A percentile compares a stretch with the other conserved stretches of the same genome.
phyloP scores from a whole-genome alignment of 2,888 invertebrate species.

The Chrysina gloriosa region DNA sequence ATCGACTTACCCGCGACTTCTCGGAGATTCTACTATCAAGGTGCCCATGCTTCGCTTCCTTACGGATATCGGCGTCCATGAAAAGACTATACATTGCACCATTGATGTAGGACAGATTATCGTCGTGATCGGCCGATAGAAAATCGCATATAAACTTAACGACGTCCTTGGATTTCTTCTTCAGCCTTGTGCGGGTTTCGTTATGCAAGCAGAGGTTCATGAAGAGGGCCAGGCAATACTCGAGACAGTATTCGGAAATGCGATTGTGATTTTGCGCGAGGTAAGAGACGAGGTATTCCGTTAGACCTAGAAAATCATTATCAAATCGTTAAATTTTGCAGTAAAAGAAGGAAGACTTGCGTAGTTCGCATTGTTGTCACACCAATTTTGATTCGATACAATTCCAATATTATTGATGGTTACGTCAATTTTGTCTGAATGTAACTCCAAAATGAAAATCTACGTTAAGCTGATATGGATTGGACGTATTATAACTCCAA shows the following conservation, averaged over 20 bases:
- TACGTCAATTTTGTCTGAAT: too few relatives aligned
- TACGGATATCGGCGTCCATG: conserved; percentile 65
- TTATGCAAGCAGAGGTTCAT: conserved; percentile 76
- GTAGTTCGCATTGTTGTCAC: too few relatives aligned
- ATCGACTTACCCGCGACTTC: conserved; percentile 44
- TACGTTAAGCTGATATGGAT: too few relatives aligned
- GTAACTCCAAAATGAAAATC: too few relatives aligned
- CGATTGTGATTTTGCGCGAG: conserved; percentile 64
- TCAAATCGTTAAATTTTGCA: too few relatives aligned
- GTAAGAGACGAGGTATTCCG: conserved; percentile 71
- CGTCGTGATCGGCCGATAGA: conserved; percentile 53
- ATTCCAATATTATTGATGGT: too few relatives aligned
- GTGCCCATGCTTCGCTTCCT: conserved; percentile 59
- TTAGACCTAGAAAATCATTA: conserved; percentile 49
- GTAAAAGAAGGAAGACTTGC: not conserved
- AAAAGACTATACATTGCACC: conserved; percentile 65
- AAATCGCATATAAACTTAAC: conserved; percentile 55
- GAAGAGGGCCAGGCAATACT: conserved; percentile 74
- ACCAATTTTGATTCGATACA: too few relatives aligned
- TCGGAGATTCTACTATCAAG: conserved; percentile 43
- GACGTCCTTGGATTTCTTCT: conserved; percentile 49
- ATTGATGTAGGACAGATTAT: conserved; percentile 60
- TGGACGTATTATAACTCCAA: too few relatives aligned
- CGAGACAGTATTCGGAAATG: conserved; percentile 70
- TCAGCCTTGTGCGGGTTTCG: conserved; percentile 61